A percentile compares a stretch with the other conserved stretches of the same genome.
Evolutionary conservation across 2,797 vertebrate genomes (phyloP).

Genomic region (Galaxias olidus): DNA sequence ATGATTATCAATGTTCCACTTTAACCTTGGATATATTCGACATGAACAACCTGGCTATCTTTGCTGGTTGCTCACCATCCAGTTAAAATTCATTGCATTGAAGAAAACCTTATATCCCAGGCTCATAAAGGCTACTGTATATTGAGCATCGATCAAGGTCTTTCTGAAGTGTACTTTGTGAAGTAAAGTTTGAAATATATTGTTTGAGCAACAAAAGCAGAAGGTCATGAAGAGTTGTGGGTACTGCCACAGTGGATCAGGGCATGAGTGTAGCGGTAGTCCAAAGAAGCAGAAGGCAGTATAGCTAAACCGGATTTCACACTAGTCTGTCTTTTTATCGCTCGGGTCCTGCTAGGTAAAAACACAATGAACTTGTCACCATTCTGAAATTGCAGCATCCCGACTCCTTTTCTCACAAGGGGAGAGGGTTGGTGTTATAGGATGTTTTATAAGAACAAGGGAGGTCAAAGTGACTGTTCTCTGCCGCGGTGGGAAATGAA

Average conservation of each 20-base stretch:
- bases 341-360: conserved; percentile 41
- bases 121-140: too few relatives aligned
- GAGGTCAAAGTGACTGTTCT: conserved; percentile 45
- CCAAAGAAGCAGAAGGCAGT: conserved; percentile 42
- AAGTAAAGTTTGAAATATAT: background rate
- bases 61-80: too few relatives aligned
- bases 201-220: conserved; percentile 24
- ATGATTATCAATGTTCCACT: too few relatives aligned
- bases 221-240: conserved; percentile 21
- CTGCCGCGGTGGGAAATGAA: conserved; percentile 44
- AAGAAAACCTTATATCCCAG: too few relatives aligned
- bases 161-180: too few relatives aligned
- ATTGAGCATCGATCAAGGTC: too few relatives aligned
- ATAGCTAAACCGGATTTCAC: conserved; percentile 39
- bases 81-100: too few relatives aligned
- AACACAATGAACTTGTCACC: conserved; percentile 60
- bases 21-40: too few relatives aligned
- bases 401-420: conserved; percentile 52
- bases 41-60: too few relatives aligned
- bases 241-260: conserved; percentile 4
- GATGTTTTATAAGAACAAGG: conserved; percentile 50
- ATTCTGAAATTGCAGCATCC: conserved; percentile 53
- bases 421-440: conserved; percentile 43
- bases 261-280: conserved; percentile 11
- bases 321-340: conserved; percentile 48